These are phyloP conservation scores for Tricholauxania praeusta DNA, from an alignment of 2,888 invertebrate genomes.

Conservation along the genomic window DNA sequence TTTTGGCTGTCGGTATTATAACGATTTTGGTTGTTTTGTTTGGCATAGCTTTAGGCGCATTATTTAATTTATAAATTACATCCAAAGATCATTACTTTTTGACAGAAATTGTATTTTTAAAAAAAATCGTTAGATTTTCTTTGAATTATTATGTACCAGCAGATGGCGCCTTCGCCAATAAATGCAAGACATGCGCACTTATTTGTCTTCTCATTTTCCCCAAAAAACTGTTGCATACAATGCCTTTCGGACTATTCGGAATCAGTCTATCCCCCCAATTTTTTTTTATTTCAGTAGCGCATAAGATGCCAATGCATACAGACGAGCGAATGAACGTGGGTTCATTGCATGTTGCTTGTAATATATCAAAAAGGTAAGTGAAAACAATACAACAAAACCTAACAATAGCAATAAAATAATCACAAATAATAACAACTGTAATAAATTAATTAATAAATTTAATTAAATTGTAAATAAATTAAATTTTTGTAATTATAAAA, in stretches of 20 bases:
- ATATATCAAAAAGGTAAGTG: conserved; percentile 14
- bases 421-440: conserved; percentile 17
- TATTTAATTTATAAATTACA: too few species aligned
- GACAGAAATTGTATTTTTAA: too few species aligned
- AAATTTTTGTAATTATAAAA: conserved; percentile 21
- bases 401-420: neutral
- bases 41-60: too few species aligned
- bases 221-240: conserved; percentile 13
- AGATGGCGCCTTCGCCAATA: conserved; percentile 30
- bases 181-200: neutral
- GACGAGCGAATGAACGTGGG: neutral
- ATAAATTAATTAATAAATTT: conserved; percentile 18
- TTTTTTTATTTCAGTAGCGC: conserved; percentile 13
- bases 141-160: neutral
- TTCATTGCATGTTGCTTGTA: conserved; percentile 1
- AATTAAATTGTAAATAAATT: conserved; percentile 19
- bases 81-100: too few species aligned
- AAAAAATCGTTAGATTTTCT: too few species aligned
- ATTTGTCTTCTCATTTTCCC: neutral
- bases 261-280: neutral
- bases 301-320: conserved; percentile 13
- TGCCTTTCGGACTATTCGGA: neutral
- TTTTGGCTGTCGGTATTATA: too few species aligned
- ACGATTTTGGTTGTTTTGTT: too few species aligned
- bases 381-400: conserved; percentile 18